Evolutionary conservation across 2,113 vertebrate genomes (phyloP), one percentile per base, ranked within the genome.

Genomic region (Pelodiscus sinensis): DNA sequence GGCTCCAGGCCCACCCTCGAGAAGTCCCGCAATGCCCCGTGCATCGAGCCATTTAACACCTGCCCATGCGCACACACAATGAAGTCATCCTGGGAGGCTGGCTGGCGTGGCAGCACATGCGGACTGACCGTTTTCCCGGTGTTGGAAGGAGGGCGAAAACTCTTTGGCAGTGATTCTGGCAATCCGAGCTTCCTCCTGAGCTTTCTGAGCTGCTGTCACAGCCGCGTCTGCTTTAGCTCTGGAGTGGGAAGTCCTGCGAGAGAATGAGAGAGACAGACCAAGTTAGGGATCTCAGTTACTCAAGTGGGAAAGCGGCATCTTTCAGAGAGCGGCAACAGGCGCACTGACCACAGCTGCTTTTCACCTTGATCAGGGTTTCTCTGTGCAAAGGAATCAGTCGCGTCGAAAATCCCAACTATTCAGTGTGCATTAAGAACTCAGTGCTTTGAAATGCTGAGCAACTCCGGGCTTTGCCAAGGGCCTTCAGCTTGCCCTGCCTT

Each of bases 91-190:
- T 58, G 2, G 24, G n/a, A 21, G 38, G 12, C 62, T 18, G n/a
- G 38, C 50, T 4, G 88, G 0, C 9, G 3, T 0, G 2, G 84
- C 9, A 1, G 1, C 65, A 6, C 44, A 44, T 6, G 24, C 0
- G 2, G 18, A 98, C 99, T 99, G 96, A 99, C 99, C 99, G 1
- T 99, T 99, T 86, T 99, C 99, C 92, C 99, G 98, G 98, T 99
- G 99, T 98, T 99, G 99, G 95, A 99, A 99, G 97, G 99, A 99
- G 82, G 99, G 99, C 0, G 99, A 99, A 96, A 99, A 99, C 98
- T 99, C 99, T 98, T 99, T 99, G 98, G 99, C 99, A 98, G 99
- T 98, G 96, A 99, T 98, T 97, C 99, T 98, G 98, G 99, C 99
- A 55, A 99, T 98, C 89, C 98, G 98, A 2, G 99, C 99, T 91